phyloP scores from a whole-genome alignment of 2,888 invertebrate species.

The Drosophila paranaensis region DNA sequence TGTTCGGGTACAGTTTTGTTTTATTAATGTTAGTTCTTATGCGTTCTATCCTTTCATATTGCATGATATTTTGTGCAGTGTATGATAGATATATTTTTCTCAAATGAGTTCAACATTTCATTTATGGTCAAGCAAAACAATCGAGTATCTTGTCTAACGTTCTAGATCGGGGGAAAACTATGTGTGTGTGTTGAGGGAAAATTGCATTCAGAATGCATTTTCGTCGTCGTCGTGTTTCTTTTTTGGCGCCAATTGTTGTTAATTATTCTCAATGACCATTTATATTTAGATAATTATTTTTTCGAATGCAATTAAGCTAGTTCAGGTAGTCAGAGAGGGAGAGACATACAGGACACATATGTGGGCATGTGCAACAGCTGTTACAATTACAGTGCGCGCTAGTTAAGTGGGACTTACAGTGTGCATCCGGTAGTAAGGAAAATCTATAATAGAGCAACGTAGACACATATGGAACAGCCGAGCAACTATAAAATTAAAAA shows the following conservation, averaged over 20 bases:
- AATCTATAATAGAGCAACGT: not conserved
- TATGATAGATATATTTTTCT: constrained; percentile 7
- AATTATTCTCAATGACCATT: constrained; percentile 43
- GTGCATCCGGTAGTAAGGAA: not conserved
- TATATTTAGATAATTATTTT: constrained; percentile 2
- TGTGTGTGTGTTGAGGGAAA: not conserved
- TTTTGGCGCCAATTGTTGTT: constrained; percentile 42
- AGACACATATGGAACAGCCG: not conserved
- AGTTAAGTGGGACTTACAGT: not conserved
- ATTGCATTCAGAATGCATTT: constrained; percentile 22
- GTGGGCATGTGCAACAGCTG: constrained; percentile 19
- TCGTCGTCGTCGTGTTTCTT: constrained; percentile 1
- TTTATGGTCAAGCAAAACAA: constrained; percentile 48
- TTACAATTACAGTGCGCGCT: not conserved
- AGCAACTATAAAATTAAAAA: not conserved
- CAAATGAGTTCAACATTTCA: constrained; percentile 39
- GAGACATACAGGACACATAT: constrained; percentile 1
- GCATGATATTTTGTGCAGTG: constrained; percentile 36
- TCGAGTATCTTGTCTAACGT: constrained; percentile 54
- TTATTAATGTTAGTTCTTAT: constrained; percentile 1
- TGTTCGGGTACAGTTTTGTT: constrained; percentile 48
- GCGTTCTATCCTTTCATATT: not conserved
- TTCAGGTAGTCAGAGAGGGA: constrained; percentile 26
- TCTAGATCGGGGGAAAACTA: constrained; percentile 12
- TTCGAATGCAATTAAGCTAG: constrained; percentile 1